These are phyloP conservation scores for Neomonachus schauinslandi DNA, from an alignment of 2,113 vertebrate genomes.

Conservation along the genomic window DNA sequence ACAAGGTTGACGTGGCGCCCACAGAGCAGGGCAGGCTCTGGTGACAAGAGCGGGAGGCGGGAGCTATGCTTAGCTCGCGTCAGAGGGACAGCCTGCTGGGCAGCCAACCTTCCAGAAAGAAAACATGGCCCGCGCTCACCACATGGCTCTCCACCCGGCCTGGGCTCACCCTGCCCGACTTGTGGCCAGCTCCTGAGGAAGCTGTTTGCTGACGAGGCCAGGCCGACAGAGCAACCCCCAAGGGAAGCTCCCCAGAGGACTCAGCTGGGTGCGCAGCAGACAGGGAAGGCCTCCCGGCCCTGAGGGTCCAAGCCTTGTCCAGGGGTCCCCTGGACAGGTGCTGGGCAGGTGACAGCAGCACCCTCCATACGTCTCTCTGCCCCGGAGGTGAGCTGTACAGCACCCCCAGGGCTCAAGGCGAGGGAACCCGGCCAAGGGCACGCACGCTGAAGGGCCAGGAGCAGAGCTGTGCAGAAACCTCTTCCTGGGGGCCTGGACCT, in stretches of 20 bases:
- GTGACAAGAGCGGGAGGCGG: not conserved
- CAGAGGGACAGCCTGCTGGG: not conserved
- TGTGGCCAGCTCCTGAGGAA: too few relatives aligned
- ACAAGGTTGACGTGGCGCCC: too few relatives aligned
- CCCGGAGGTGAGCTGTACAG: not conserved
- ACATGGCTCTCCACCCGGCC: not conserved
- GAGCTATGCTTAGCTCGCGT: not conserved
- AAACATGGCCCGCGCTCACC: not conserved
- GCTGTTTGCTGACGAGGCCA: not conserved
- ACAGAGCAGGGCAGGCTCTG: not conserved
- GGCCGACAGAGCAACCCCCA: not conserved
- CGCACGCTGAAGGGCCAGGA: fast-evolving
- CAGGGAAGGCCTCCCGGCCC: not conserved
- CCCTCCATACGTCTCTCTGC: not conserved
- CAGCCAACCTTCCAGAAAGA: not conserved
- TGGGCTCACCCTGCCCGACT: not conserved
- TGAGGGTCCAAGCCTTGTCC: not conserved
- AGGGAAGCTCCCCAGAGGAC: not conserved
- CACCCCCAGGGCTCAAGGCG: not conserved
- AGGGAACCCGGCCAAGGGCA: not conserved
- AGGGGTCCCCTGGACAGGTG: fast-evolving
- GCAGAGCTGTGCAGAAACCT: fast-evolving
- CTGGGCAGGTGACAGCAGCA: not conserved
- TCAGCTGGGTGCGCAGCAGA: not conserved
- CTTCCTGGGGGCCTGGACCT: not conserved